Conservation (phyloP, 2,797 vertebrate genomes). For the Sebastes minor region DNA sequence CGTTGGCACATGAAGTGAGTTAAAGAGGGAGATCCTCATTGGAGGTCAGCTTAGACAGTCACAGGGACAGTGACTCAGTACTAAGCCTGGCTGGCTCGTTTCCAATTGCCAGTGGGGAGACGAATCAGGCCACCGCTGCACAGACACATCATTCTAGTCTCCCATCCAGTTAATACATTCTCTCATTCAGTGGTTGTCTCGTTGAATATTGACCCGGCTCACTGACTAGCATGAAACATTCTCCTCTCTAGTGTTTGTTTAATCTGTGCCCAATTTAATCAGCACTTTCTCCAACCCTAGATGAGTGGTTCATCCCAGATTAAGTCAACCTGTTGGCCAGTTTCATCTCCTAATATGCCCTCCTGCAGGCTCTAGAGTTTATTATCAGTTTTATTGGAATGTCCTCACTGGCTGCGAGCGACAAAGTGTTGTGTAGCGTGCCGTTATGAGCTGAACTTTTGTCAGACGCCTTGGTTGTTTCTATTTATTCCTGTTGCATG, state of each 20-base stretch:
- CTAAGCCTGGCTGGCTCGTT: conserved; percentile 48
- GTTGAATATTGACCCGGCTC: conserved; percentile 4
- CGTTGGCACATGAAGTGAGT: conserved; percentile 4
- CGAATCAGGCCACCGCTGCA: conserved; percentile 60
- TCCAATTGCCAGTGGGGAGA: conserved; percentile 61
- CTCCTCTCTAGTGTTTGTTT: conserved; percentile 9
- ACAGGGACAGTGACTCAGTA: conserved; percentile 50
- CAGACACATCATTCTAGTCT: conserved; percentile 25
- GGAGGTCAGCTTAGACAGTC: conserved; percentile 31
- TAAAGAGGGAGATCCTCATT: conserved; percentile 13
- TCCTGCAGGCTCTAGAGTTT: conserved; percentile 13
- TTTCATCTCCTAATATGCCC: conserved; percentile 15
- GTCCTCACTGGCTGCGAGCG: too few relatives aligned
- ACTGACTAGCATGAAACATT: not conserved
- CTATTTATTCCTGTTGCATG: too few relatives aligned
- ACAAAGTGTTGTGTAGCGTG: too few relatives aligned
- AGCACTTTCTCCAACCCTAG: conserved; percentile 27
- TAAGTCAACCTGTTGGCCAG: conserved; percentile 25
- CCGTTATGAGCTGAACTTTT: too few relatives aligned
- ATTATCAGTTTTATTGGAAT: not conserved
- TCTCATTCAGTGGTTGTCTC: conserved; percentile 6
- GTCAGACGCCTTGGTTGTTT: too few relatives aligned
- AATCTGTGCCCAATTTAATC: conserved; percentile 39
- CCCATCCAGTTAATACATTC: conserved; percentile 14
- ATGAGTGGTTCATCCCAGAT: conserved; percentile 49